A percentile compares a stretch with the other conserved stretches of the same genome.
phyloP scores from a whole-genome alignment of 2,113 vertebrate genomes.

The Chrysochloris asiatica region DNA sequence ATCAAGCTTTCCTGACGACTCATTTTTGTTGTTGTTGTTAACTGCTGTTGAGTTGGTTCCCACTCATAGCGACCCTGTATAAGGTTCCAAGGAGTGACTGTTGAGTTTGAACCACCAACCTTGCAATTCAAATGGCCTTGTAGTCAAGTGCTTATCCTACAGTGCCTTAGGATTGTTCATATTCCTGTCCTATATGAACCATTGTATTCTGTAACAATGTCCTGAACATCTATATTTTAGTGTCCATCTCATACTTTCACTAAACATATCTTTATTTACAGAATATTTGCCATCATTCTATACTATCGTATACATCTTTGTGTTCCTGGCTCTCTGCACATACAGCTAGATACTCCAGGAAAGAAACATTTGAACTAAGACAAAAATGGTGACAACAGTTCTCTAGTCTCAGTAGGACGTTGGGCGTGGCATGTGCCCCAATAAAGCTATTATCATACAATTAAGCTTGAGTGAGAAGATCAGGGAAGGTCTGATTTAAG shows the following conservation, averaged over 20 bases:
- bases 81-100: too few species aligned
- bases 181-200: background rate
- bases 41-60: too few species aligned
- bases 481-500: background rate
- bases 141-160: too few species aligned
- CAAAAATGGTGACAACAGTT: background rate
- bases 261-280: background rate
- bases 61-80: too few species aligned
- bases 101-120: too few species aligned
- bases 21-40: too few species aligned
- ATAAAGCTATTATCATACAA: background rate
- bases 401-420: background rate
- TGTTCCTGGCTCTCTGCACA: background rate
- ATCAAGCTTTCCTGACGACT: background rate
- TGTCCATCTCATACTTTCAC: slow-evolving; percentile 12
- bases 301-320: background rate
- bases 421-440: background rate
- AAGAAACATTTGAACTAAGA: background rate
- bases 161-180: background rate
- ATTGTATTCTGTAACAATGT: background rate
- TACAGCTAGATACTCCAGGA: background rate
- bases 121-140: too few species aligned
- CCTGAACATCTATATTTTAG: background rate
- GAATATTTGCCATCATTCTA: background rate
- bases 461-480: background rate